Evolutionary conservation across 2,888 invertebrate genomes (phyloP).

Genomic region (Zonitis immaculata): DNA sequence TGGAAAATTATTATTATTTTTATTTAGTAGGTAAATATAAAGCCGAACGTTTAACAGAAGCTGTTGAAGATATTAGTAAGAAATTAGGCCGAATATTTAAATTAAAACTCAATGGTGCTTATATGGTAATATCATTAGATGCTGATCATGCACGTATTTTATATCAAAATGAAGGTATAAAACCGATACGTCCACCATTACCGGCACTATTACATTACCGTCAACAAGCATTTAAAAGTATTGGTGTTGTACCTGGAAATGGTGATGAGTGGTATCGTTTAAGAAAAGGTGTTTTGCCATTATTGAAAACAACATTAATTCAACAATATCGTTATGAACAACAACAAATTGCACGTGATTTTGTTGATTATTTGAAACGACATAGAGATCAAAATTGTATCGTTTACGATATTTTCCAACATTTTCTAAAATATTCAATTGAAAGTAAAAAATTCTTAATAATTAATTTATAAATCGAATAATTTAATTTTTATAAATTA

Average conservation of each 20-base stretch:
- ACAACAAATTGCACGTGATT: constrained; percentile 47
- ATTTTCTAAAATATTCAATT: constrained; percentile 45
- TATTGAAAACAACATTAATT: constrained; percentile 50
- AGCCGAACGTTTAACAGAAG: constrained; percentile 46
- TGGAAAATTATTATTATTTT: too few relatives aligned
- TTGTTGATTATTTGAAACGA: constrained; percentile 45
- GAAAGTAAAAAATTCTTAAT: too few relatives aligned
- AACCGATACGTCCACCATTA: constrained; percentile 52
- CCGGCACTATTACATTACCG: constrained; percentile 52
- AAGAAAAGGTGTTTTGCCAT: constrained; percentile 50
- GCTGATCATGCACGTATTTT: constrained; percentile 51
- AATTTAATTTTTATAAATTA: constrained; percentile 15
- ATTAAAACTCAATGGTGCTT: constrained; percentile 45
- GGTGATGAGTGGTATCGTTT: constrained; percentile 57
- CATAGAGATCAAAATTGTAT: constrained; percentile 33
- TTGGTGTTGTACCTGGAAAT: constrained; percentile 56
- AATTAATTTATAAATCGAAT: too few relatives aligned
- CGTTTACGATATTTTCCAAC: constrained; percentile 43
- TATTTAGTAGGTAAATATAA: constrained; percentile 47
- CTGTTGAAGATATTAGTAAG: constrained; percentile 45
- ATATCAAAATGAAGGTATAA: constrained; percentile 51
- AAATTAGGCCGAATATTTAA: constrained; percentile 51
- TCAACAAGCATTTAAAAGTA: constrained; percentile 46
- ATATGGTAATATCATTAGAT: constrained; percentile 50
- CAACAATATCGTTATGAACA: constrained; percentile 46